phyloP scores from a whole-genome alignment of 2,797 vertebrate species.

The Enteromius trimaculatus region DNA sequence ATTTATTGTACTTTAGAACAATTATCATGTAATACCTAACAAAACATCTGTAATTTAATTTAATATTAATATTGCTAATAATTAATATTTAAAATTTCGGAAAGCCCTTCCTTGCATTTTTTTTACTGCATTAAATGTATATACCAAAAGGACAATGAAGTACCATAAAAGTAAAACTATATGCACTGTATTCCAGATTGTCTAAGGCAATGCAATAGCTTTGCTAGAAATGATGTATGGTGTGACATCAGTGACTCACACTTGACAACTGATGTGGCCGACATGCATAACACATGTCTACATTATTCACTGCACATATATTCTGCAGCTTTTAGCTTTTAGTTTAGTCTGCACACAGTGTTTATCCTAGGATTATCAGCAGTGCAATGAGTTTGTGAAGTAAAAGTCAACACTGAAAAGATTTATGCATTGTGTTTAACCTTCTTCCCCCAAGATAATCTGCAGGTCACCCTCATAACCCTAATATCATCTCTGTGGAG shows the following conservation, averaged over 20 bases:
- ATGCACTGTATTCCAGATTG: background rate
- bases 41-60: too few relatives aligned
- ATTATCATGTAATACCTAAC: too few relatives aligned
- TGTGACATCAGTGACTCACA: background rate
- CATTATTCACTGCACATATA: background rate
- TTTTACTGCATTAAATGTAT: too few relatives aligned
- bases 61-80: too few relatives aligned
- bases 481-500: background rate
- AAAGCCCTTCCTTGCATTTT: too few relatives aligned
- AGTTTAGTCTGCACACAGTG: background rate
- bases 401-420: background rate
- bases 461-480: conserved; percentile 5
- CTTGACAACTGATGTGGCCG: background rate
- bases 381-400: conserved; percentile 9
- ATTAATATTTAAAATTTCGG: too few relatives aligned
- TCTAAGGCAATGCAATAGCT: background rate
- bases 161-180: background rate
- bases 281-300: background rate
- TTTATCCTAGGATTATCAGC: conserved; percentile 1
- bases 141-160: too few relatives aligned
- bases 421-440: conserved; percentile 27
- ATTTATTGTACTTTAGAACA: too few relatives aligned
- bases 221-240: background rate
- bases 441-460: conserved; percentile 22
- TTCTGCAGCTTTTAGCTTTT: conserved; percentile 17